phyloP scores from a whole-genome alignment of 2,888 invertebrate genomes.

The Erebia epiphron region DNA sequence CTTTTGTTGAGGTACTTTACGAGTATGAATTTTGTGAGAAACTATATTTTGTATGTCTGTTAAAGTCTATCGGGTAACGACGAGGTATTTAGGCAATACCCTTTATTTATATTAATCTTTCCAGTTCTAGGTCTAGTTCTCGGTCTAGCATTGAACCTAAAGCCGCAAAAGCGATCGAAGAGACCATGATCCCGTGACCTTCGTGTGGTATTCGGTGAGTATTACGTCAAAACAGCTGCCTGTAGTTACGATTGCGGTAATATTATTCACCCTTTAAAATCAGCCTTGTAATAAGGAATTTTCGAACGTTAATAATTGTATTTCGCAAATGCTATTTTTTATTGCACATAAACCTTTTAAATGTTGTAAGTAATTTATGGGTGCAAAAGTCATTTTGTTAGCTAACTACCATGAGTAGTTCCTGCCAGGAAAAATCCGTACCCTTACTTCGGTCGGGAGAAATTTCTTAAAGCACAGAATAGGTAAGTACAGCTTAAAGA shows the following conservation, averaged over 20 bases:
- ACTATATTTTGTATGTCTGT: too few species aligned
- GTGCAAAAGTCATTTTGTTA: neutral
- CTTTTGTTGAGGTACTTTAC: too few species aligned
- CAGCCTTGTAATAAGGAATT: neutral
- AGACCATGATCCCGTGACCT: conserved; percentile 27
- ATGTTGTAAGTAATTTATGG: neutral
- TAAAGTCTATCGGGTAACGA: neutral
- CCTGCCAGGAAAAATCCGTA: too few species aligned
- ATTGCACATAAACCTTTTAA: neutral
- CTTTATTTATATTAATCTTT: conserved; percentile 1
- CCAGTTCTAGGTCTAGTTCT: conserved; percentile 11
- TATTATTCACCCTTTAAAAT: conserved; percentile 25
- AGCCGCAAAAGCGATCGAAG: conserved; percentile 24
- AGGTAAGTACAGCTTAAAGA: too few species aligned
- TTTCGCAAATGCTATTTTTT: neutral
- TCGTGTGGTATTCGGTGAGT: conserved; percentile 24
- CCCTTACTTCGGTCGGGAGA: too few species aligned
- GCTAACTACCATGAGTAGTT: neutral
- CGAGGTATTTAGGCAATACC: neutral
- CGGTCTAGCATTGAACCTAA: conserved; percentile 22
- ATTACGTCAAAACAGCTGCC: conserved; percentile 32
- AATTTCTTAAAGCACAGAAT: too few species aligned
- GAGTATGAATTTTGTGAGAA: too few species aligned
- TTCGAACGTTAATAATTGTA: neutral
- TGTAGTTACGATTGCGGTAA: conserved; percentile 23